Percentiles rank a stretch among this genome's conserved stretches.
Evolutionary conservation across 2,113 vertebrate genomes (phyloP).

Genomic region (Toxotes chatareus): DNA sequence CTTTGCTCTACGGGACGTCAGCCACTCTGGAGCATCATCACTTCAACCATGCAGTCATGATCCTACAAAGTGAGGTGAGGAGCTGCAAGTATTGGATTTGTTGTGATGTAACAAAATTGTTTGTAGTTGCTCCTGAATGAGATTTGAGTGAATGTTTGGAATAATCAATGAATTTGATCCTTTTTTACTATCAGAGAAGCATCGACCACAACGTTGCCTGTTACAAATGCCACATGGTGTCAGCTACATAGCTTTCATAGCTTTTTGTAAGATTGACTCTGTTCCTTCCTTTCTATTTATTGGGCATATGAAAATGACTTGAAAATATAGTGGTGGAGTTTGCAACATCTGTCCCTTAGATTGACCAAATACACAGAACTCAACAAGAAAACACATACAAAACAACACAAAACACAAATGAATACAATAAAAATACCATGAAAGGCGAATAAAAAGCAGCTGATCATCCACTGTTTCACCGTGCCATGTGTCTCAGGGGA

Average conservation of each 20-base stretch:
- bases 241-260: not conserved
- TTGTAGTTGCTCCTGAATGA: too few relatives aligned
- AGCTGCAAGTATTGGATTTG: not conserved
- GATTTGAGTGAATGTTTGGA: not conserved
- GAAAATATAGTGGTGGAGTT: not conserved
- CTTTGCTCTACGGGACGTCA: conserved; percentile 86
- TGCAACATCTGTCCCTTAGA: too few relatives aligned
- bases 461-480: not conserved
- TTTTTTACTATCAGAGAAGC: not conserved
- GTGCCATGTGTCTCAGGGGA: not conserved
- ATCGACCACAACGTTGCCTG: not conserved
- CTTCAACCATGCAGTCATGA: conserved; percentile 89
- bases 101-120: not conserved
- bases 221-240: not conserved
- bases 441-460: not conserved
- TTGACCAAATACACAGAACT: not conserved
- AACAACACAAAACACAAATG: not conserved
- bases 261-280: not conserved
- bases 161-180: not conserved
- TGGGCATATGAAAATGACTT: not conserved
- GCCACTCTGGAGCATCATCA: conserved; percentile 88
- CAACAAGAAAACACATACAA: not conserved
- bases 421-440: not conserved
- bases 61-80: conserved; percentile 87
- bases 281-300: not conserved